Base-by-base conservation (phyloP, 2,113 vertebrate genomes). In the Aleadryas rufinucha region DNA sequence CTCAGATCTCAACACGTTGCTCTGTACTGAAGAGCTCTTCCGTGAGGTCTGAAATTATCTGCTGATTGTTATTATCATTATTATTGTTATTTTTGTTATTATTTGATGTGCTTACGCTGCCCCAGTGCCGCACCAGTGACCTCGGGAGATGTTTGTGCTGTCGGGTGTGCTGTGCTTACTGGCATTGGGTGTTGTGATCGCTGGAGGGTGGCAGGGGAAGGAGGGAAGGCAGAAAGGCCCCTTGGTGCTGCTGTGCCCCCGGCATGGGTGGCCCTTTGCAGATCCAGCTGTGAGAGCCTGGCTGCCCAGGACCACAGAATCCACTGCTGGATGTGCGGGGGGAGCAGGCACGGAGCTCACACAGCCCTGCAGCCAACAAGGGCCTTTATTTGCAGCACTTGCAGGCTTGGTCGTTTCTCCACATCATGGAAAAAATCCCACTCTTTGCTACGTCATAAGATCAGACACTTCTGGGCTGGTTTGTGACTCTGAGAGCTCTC, bases 361-460 rank as follows among this genome's bases (percentile, higher is more conserved):
- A 7, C 74, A 27, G 78, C 59, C 50, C 66, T 7, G 2, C 35
- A 75, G 69, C 78, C 94, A 83, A 52, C 69, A 52, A 92, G 85
- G 83, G 88, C 35, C 76, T 95, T 92, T 89, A 96, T 95, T 95
- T 89, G 78, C 96, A 90, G 92, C 63, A 42, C 54, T 90, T 23
- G 23, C 18, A 64, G 59, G 66, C 86, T 95, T 77, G 59, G 85
- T 91, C 4, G 9, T 79, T 92, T 42, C 83, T 94, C 82, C 13
- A 6, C 37, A 47, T 78, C 78, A 85, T 20, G 77, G 90, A 42
- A 75, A 80, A 78, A 90, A 23, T 12, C 57, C 50, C 42, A 23
- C 64, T 87, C 52, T 65, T 83, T 66, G 44, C 44, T 31, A 5
- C 64, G 42, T 49, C 87, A 24, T 59, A 57, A 75, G 66, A 69